phyloP scores from a whole-genome alignment of 2,888 invertebrate species.

The Pterostichus madidus region DNA sequence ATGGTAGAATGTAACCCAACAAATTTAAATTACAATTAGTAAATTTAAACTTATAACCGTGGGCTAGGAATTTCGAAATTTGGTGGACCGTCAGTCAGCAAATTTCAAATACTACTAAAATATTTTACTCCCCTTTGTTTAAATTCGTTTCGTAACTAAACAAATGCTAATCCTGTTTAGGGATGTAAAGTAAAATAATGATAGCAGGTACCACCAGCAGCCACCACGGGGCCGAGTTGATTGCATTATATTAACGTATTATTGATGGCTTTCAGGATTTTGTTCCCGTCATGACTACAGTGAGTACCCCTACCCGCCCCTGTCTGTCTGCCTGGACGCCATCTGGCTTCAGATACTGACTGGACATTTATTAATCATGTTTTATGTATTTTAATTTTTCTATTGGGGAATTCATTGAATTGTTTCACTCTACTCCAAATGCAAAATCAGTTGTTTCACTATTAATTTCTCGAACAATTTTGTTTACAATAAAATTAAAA shows the following conservation, averaged over 20 bases:
- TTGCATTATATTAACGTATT: slow-evolving; percentile 42
- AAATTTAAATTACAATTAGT: no score
- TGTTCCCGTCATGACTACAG: slow-evolving; percentile 78
- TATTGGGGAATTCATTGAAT: slow-evolving; percentile 26
- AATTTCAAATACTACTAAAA: no score
- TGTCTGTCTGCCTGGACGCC: slow-evolving; percentile 48
- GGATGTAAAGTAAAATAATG: no score
- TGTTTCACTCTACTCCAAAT: slow-evolving; percentile 11
- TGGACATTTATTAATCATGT: slow-evolving; percentile 47
- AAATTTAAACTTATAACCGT: no score
- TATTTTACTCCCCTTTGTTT: no score
- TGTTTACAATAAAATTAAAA: no score
- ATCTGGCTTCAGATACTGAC: slow-evolving; percentile 45
- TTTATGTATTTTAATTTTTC: slow-evolving; percentile 55
- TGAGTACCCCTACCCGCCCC: slow-evolving; percentile 74
- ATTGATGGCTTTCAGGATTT: slow-evolving; percentile 77
- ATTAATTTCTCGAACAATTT: neutral
- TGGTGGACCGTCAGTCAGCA: no score
- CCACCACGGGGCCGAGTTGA: neutral
- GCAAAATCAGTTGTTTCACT: neutral
- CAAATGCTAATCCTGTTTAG: no score
- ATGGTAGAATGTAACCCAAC: no score
- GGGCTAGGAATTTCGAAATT: no score
- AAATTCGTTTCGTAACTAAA: no score
- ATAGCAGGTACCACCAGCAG: neutral